Percentiles rank a stretch among this genome's conserved stretches.
Evolutionary conservation across 2,113 vertebrate species (phyloP).

Genomic region (Scomber japonicus): DNA sequence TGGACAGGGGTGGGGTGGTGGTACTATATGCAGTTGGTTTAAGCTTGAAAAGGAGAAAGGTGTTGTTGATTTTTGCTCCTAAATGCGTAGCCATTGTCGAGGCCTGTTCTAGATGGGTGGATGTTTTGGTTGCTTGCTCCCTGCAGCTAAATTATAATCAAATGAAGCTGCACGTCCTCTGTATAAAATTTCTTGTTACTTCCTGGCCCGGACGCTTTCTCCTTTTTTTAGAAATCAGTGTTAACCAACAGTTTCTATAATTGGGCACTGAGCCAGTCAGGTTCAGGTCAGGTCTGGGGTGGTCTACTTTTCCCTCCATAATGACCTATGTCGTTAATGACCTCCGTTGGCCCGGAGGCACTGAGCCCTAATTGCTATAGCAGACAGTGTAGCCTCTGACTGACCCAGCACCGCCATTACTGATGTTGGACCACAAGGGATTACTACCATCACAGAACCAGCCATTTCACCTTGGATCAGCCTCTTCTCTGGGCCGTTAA

Average conservation of each 20-base stretch:
- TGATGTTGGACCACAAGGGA: constrained; percentile 55
- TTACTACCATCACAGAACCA: constrained; percentile 25
- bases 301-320: constrained; percentile 62
- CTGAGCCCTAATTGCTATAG: constrained; percentile 72
- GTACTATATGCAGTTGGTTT: constrained; percentile 18
- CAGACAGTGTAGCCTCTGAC: constrained; percentile 77
- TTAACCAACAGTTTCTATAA: constrained; percentile 51
- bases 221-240: constrained; percentile 1
- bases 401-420: constrained; percentile 75
- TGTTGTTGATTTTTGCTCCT: not conserved
- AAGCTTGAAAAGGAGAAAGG: constrained; percentile 29
- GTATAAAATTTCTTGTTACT: not conserved
- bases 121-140: constrained; percentile 4
- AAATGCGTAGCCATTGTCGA: constrained; percentile 25
- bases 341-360: constrained; percentile 70
- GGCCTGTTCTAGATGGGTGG: constrained; percentile 12
- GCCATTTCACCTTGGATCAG: constrained; percentile 14
- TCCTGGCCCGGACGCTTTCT: not conserved
- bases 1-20: not conserved
- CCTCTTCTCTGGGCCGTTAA: constrained; percentile 19
- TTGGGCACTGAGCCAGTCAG: constrained; percentile 30
- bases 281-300: constrained; percentile 61
- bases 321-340: constrained; percentile 80
- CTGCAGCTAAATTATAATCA: constrained; percentile 29
- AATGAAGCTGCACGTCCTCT: constrained; percentile 16